Evolutionary conservation across 2,797 vertebrate genomes (phyloP), one percentile per base, ranked within the genome.

Genomic region (Onychomys leucogaster): DNA sequence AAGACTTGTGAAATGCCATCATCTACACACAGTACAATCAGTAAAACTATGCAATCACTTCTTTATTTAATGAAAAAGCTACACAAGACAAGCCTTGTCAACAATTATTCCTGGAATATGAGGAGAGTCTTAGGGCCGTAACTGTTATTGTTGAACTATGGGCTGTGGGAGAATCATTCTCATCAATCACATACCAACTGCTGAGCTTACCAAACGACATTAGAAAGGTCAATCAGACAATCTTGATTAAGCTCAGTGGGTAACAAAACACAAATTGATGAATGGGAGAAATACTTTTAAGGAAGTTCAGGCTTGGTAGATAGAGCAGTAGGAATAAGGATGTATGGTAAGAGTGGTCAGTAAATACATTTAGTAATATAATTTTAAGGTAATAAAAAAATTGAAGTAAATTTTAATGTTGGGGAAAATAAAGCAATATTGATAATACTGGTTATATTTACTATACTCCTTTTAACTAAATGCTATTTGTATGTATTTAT

Each of bases 341-440:
- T 41, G 25, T 41, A 29, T 75, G 17, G 2, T 43, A 6, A 73
- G 2, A 29, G 52, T 37, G 27, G 49, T 32, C 85, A 57, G 9
- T 41, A 92, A 83, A 94, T 65, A 59, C 77, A 32, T 43, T 82
- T 32, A 63, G 1, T 92, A 61, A 34, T n/a, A 46, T 46, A 46
- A 46, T n/a, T 63, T 63, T 90, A 78, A 17, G 19, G 34, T 1
- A 41, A 46, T 46, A 46, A 59, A 57, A 43, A 1, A 7, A 41
- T 3, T 76, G 16, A 86, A 88, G 25, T 59, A 27, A 3, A 0
- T 29, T 37, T 61, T 78, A 57, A 63, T 67, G 0, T 77, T 94
- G n/a, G 88, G 25, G 55, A 63, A 59, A 81, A 5, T 85, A 86
- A 91, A 91, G 34, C 71, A 52, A 82, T 84, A 65, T 25, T 67